Evolutionary conservation across 2,113 vertebrate genomes (phyloP).

Genomic region (Saccopteryx leptura): DNA sequence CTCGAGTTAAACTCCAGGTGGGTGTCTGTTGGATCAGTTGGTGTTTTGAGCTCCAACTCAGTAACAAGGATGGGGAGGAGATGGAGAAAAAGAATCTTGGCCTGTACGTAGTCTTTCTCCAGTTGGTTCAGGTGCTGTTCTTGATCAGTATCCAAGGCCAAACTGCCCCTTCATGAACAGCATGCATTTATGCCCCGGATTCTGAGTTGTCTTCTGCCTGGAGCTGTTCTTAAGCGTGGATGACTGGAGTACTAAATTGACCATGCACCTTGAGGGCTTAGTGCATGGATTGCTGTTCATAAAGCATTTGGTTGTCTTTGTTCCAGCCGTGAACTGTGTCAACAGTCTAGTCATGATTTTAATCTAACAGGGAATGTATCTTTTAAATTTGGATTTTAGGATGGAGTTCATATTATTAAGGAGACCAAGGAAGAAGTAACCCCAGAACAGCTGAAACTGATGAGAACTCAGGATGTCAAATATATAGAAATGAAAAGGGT

Average conservation of each 20-base stretch:
- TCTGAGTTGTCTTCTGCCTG: background rate
- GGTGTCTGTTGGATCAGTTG: conserved; percentile 37
- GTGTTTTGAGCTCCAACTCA: background rate
- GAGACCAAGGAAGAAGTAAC: conserved; percentile 91
- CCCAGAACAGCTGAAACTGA: conserved; percentile 95
- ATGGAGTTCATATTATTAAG: conserved; percentile 93
- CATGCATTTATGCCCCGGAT: background rate
- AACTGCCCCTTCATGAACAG: background rate
- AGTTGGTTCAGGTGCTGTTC: background rate
- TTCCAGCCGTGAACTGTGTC: background rate
- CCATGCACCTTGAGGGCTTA: background rate
- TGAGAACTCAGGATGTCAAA: conserved; percentile 96
- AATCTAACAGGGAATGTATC: background rate
- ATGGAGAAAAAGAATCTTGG: background rate
- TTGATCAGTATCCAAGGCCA: background rate
- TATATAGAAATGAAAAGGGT: conserved; percentile 98
- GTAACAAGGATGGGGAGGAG: background rate
- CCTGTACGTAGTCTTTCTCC: background rate
- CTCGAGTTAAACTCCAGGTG: conserved; percentile 92
- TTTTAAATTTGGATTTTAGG: conserved; percentile 87
- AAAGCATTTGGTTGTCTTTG: background rate
- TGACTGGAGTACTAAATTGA: background rate
- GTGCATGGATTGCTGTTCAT: background rate
- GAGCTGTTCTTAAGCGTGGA: background rate
- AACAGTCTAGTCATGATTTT: conserved; percentile 11